These are phyloP conservation scores for Eriosoma lanigerum DNA, from an alignment of 1,140 invertebrate species.

Conservation along the genomic window DNA sequence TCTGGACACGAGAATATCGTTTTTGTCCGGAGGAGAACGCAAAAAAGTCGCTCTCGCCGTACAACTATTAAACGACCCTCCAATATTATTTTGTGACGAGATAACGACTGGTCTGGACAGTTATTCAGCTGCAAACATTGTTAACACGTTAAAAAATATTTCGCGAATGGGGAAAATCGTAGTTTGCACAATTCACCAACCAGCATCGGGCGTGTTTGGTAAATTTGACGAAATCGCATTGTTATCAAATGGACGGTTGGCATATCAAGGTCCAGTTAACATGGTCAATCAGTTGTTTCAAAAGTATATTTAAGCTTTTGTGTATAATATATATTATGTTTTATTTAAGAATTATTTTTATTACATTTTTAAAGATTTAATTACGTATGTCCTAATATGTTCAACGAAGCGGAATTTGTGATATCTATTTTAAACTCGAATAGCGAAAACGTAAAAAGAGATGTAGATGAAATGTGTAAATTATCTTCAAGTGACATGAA, in stretches of 20 bases:
- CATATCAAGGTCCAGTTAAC: neutral
- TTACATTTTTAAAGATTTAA: neutral
- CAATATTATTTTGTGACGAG: constrained; percentile 93
- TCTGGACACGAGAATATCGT: neutral
- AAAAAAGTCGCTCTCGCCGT: constrained; percentile 83
- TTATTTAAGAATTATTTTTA: no score
- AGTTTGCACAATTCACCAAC: constrained; percentile 84
- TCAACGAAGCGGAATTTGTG: constrained; percentile 16
- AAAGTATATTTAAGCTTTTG: neutral
- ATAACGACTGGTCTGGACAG: constrained; percentile 89
- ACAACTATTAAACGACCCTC: constrained; percentile 88
- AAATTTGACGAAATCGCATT: constrained; percentile 79
- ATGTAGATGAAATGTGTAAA: constrained; percentile 28
- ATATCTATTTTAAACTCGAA: constrained; percentile 34
- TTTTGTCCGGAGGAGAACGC: constrained; percentile 79
- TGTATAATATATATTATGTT: no score
- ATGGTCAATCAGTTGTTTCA: constrained; percentile 3
- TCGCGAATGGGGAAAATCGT: constrained; percentile 72
- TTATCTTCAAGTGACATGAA: neutral
- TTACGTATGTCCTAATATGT: constrained; percentile 7
- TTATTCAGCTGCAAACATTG: constrained; percentile 73
- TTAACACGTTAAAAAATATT: constrained; percentile 68
- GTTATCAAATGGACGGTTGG: neutral
- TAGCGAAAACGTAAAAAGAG: neutral
- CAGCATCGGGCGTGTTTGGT: constrained; percentile 79